These are phyloP conservation scores for Osmerus mordax DNA, from an alignment of 2,113 vertebrate species.

Conservation along the genomic window DNA sequence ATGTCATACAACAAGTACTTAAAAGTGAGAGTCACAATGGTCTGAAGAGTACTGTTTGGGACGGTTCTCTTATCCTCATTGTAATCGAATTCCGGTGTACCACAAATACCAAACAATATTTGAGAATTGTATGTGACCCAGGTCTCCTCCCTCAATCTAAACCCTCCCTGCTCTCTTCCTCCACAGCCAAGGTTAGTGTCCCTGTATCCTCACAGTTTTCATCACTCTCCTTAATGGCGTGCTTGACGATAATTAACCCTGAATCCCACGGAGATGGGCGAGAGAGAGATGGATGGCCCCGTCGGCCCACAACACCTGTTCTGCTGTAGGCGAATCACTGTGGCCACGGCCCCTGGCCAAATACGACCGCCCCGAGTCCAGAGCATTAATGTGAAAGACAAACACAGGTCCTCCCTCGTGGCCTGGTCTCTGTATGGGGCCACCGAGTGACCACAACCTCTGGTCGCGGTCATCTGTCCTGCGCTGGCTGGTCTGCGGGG, in stretches of 20 bases:
- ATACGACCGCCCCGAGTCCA: constrained; percentile 65
- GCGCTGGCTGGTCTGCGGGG: constrained; percentile 38
- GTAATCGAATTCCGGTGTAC: no score
- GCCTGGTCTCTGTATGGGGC: constrained; percentile 53
- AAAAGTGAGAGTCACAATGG: no score
- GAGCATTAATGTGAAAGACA: constrained; percentile 70
- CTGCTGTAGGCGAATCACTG: constrained; percentile 56
- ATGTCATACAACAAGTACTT: no score
- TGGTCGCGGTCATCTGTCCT: constrained; percentile 64
- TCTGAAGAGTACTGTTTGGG: background rate
- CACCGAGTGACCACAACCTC: constrained; percentile 62
- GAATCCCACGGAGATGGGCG: constrained; percentile 71
- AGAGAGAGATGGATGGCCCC: constrained; percentile 72
- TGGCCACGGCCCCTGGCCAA: constrained; percentile 63
- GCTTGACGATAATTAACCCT: constrained; percentile 79
- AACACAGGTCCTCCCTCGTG: constrained; percentile 65
- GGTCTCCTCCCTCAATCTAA: no score
- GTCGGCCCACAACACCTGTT: constrained; percentile 72
- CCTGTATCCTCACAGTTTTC: constrained; percentile 53
- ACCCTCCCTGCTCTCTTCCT: constrained; percentile 6
- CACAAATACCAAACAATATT: no score
- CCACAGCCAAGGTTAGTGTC: constrained; percentile 65
- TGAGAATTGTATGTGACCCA: no score
- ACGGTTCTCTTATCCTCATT: no score
- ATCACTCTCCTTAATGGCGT: constrained; percentile 73